Base-by-base conservation (phyloP, 2,113 vertebrate species). In the Collichthys lucidus region DNA sequence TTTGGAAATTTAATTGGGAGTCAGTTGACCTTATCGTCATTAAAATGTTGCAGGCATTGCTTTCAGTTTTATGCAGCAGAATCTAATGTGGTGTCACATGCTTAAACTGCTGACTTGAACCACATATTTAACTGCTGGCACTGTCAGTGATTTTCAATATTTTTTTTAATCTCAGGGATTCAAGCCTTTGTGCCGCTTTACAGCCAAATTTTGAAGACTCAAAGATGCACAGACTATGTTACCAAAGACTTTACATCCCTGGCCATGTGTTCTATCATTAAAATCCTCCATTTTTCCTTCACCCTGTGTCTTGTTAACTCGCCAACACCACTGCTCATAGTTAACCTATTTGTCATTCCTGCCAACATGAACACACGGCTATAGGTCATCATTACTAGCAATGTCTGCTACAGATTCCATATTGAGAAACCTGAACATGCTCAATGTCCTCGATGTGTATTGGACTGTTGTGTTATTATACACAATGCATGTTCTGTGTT, bases 301-400 rank as follows among this genome's bases (percentile, higher is more conserved):
- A 16, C 3, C 15, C 0, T 60, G 29, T 68, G 49, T 49, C n/a
- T 64, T 46, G 19, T 76, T 83, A 60, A 49, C 19, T 73, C 40
- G 55, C 53, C 50, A 74, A 29, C 50, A 65, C 0, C 12, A 53
- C 10, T 52, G 24, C 24, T 74, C 22, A 63, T 59, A 70, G 29
- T 73, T 65, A 20, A 72, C 26, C 16, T 11, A 53, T 35, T 11
- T 59, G 17, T 81, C 22, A 55, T 22, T 62, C 7, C 7, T 53
- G 26, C 44, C 42, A 57, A 55, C 15, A 59, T n/a, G 31, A 12
- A 74, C 47, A 77, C 22, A 53, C 12, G n/a, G 49, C 68, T 56
- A 26, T 4, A 63, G 46, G 60, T 22, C 35, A 31, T 29, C 22
- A 31, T 35, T 59, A 60, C 31, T 29, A 29, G 29, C 1, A 29